These are phyloP conservation scores for Athene cunicularia DNA, from an alignment of 2,113 vertebrate genomes.

Conservation along the genomic window DNA sequence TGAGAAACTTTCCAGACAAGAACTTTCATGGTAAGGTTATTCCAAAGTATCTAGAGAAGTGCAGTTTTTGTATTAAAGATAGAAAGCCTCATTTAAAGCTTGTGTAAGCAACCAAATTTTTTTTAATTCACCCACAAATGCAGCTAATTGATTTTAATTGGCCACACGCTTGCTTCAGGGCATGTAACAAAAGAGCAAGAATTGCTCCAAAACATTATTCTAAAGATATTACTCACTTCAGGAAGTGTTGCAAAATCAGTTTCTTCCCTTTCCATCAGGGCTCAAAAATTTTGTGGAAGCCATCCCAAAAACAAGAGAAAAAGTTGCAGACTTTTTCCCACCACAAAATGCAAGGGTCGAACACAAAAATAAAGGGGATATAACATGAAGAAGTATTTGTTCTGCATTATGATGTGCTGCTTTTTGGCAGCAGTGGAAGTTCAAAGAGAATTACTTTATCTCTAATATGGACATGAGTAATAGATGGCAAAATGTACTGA, in stretches of 20 bases:
- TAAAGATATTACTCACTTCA: neutral
- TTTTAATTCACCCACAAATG: neutral
- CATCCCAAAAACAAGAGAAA: neutral
- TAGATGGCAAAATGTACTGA: slow-evolving; percentile 62
- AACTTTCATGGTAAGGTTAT: neutral
- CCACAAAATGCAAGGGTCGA: neutral
- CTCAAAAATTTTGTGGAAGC: neutral
- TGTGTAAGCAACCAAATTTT: neutral
- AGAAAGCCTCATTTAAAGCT: neutral
- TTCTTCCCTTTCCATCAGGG: neutral
- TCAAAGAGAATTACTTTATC: slow-evolving; percentile 64
- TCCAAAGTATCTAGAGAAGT: neutral
- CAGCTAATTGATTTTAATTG: neutral
- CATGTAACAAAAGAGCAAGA: neutral
- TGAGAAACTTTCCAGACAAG: neutral
- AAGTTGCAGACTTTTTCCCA: neutral
- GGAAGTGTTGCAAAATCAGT: neutral
- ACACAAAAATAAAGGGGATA: neutral
- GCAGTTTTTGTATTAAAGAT: neutral
- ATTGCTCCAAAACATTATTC: neutral
- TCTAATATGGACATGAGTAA: slow-evolving; percentile 66
- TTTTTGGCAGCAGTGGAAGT: slow-evolving; percentile 50
- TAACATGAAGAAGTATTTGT: slow-evolving; percentile 31
- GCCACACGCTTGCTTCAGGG: neutral
- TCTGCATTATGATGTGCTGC: slow-evolving; percentile 4